Percentiles rank a stretch among this genome's conserved stretches.
Evolutionary conservation across 2,797 vertebrate species (phyloP).

Genomic region (Threskiornis aethiopicus): DNA sequence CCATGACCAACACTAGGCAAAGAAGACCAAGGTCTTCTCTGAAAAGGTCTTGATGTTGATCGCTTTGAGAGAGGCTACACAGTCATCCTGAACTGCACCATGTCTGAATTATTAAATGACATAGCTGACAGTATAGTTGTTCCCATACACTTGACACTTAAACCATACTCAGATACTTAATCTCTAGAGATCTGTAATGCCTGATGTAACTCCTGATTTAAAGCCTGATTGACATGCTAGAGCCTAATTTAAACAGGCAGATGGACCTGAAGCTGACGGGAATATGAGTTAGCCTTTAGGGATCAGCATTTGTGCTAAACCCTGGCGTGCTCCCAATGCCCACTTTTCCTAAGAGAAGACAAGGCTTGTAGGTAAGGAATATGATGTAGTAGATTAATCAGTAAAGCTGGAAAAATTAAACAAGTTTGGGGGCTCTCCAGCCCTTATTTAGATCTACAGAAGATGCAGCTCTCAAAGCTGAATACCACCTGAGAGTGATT

Average conservation of each 20-base stretch:
- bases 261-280: neutral
- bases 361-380: neutral
- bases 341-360: neutral
- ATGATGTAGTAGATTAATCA: neutral
- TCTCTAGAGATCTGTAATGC: neutral
- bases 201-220: neutral
- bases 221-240: neutral
- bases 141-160: neutral
- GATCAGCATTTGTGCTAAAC: neutral
- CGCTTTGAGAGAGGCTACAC: neutral
- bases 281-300: neutral
- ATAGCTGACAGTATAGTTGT: neutral
- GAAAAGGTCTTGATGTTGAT: neutral
- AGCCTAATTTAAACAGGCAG: neutral
- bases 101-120: neutral
- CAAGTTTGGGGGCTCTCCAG: neutral
- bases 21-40: neutral
- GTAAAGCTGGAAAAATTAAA: neutral
- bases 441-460: neutral
- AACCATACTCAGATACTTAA: neutral
- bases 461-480: neutral
- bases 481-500: neutral
- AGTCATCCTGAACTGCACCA: neutral
- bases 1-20: neutral
- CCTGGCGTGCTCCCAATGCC: neutral